Evolutionary conservation across 2,888 invertebrate species (phyloP).

Genomic region (Dasysyrphus albostriatus): DNA sequence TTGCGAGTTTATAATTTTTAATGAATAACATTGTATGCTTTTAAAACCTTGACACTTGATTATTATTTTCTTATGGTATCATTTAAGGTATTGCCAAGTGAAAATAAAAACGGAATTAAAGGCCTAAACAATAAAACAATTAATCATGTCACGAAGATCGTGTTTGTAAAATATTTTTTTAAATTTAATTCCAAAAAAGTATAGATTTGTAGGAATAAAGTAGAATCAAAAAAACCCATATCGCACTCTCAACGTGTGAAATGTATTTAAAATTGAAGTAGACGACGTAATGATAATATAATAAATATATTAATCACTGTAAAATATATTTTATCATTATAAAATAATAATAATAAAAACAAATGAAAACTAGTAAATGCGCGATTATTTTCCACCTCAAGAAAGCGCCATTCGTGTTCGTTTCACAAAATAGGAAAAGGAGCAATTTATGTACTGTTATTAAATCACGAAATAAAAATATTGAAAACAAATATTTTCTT

Average conservation of each 20-base stretch:
- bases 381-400: conserved; percentile 13
- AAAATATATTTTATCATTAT: conserved; percentile 33
- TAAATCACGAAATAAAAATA: conserved; percentile 42
- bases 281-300: conserved; percentile 35
- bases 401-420: conserved; percentile 49
- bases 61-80: conserved; percentile 18
- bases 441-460: conserved; percentile 33
- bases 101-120: not conserved
- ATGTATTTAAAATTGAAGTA: conserved; percentile 43
- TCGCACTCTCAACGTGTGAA: too few relatives aligned
- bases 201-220: conserved; percentile 26
- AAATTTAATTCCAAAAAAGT: not conserved
- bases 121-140: conserved; percentile 6
- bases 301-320: conserved; percentile 35
- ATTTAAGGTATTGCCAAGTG: conserved; percentile 16
- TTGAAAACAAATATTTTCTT: conserved; percentile 14
- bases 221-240: conserved; percentile 9
- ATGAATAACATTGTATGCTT: conserved; percentile 57
- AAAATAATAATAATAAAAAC: not conserved
- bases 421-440: conserved; percentile 44
- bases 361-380: conserved; percentile 23
- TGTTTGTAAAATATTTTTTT: conserved; percentile 37
- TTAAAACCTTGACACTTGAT: conserved; percentile 38
- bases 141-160: not conserved
- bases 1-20: conserved; percentile 55